Evolutionary conservation across 2,113 vertebrate species (phyloP).

Genomic region (Poeciliopsis prolifica): DNA sequence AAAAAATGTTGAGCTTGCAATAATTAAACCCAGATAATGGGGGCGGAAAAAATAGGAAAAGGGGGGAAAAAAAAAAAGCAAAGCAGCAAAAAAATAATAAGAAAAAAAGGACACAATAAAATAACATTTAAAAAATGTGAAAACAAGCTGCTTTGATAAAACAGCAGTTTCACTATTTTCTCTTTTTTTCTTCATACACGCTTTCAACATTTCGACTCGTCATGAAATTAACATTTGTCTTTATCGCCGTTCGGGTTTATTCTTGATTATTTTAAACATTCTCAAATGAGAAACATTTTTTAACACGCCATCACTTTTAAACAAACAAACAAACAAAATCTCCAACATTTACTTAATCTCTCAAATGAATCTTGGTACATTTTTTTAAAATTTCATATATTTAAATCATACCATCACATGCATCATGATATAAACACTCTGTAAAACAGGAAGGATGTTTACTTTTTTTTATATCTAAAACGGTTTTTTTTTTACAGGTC

Average conservation of each 20-base stretch:
- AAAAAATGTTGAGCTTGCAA: neutral
- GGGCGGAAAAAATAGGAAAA: no score
- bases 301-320: neutral
- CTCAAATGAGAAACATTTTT: neutral
- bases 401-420: constrained; percentile 11
- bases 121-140: no score
- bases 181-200: neutral
- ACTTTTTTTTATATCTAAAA: neutral
- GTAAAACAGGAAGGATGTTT: neutral
- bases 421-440: neutral
- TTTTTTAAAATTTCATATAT: neutral
- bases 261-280: neutral
- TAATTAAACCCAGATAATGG: no score
- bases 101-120: neutral
- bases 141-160: neutral
- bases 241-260: neutral
- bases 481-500: neutral
- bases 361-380: neutral
- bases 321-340: neutral
- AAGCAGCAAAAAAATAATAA: neutral
- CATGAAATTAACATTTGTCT: neutral
- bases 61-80: neutral
- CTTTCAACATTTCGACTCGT: neutral
- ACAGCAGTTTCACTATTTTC: neutral
- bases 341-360: neutral